A percentile compares a stretch with the other conserved stretches of the same genome.
Conservation (phyloP, 2,797 vertebrate species). For the Prunella strophiata region DNA sequence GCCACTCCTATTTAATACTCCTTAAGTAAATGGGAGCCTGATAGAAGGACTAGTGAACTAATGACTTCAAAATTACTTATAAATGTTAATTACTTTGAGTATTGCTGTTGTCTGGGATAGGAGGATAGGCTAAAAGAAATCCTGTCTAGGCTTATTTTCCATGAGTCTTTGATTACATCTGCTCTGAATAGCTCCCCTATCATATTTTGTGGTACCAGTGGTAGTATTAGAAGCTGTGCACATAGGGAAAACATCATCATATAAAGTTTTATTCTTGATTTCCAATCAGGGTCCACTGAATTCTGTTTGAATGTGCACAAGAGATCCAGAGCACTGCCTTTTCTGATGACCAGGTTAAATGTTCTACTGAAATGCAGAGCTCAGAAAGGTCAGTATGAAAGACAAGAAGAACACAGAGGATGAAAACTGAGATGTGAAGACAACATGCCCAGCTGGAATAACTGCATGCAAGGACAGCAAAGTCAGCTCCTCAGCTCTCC, state of each 20-base stretch:
- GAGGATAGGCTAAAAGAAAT: neutral
- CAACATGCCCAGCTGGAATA: neutral
- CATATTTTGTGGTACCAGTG: neutral
- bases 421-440: conserved; percentile 7
- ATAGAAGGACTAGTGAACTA: neutral
- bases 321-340: neutral
- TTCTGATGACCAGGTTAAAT: neutral
- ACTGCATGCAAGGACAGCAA: neutral
- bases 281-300: neutral
- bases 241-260: neutral
- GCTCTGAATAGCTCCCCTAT: neutral
- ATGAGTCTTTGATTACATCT: neutral
- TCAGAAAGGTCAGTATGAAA: neutral
- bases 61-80: neutral
- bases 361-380: neutral
- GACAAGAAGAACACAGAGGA: neutral
- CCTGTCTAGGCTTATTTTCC: neutral
- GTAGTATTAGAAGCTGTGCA: neutral
- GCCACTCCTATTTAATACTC: neutral
- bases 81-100: neutral
- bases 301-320: neutral
- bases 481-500: neutral
- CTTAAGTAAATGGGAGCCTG: neutral
- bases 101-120: neutral
- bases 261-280: neutral